These are phyloP conservation scores for Podabrus alpinus DNA, from an alignment of 2,888 invertebrate genomes.

Conservation along the genomic window DNA sequence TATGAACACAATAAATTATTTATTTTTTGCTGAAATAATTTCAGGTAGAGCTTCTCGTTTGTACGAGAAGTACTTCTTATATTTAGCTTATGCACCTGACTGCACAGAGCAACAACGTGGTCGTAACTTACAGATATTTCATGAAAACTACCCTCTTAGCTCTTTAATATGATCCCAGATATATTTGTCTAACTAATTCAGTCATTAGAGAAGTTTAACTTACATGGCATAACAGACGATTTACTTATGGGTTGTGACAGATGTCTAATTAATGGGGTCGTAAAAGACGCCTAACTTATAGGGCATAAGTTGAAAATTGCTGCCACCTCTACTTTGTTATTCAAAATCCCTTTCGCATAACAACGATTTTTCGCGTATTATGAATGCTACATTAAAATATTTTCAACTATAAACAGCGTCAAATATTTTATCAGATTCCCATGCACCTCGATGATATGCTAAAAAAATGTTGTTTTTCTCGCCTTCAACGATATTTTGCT, in stretches of 20 bases:
- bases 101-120: not conserved
- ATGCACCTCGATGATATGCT: too few relatives aligned
- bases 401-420: too few relatives aligned
- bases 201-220: not conserved
- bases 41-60: too few relatives aligned
- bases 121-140: not conserved
- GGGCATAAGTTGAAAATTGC: not conserved
- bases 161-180: not conserved
- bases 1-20: not conserved
- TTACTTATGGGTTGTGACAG: not conserved
- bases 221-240: not conserved
- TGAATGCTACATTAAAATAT: too few relatives aligned
- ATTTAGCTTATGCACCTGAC: not conserved
- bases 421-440: too few relatives aligned
- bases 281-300: not conserved
- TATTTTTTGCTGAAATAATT: too few relatives aligned
- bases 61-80: too few relatives aligned
- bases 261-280: not conserved
- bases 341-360: too few relatives aligned
- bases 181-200: not conserved
- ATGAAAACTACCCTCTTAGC: not conserved
- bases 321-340: not conserved
- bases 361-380: too few relatives aligned
- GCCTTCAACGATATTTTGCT: too few relatives aligned
- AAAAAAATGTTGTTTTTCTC: too few relatives aligned